Evolutionary conservation across 1,140 invertebrate species (phyloP).

Genomic region (Matsumurasca onukii): DNA sequence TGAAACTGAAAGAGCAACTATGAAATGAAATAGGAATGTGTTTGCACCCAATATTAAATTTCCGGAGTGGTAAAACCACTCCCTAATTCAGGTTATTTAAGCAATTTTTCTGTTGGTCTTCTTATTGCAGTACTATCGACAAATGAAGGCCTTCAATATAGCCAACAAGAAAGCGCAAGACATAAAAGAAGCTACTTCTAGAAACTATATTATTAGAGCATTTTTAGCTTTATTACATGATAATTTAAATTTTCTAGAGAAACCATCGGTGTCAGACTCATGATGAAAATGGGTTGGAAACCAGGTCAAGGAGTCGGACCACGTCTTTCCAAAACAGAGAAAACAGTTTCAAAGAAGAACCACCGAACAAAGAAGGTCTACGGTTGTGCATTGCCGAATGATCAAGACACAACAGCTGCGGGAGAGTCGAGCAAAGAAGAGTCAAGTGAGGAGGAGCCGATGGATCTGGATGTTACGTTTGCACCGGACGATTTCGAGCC

Average conservation of each 20-base stretch:
- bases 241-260: conserved; percentile 54
- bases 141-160: no score
- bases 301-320: conserved; percentile 90
- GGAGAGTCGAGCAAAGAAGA: conserved; percentile 33
- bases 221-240: no score
- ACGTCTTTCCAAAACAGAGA: conserved; percentile 60
- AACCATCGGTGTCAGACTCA: conserved; percentile 82
- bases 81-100: no score
- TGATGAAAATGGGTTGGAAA: conserved; percentile 88
- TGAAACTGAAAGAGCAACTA: no score
- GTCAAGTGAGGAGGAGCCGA: conserved; percentile 53
- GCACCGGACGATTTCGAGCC: conserved; percentile 84
- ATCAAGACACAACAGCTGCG: conserved; percentile 19
- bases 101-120: no score
- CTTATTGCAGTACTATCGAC: no score
- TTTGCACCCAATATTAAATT: no score
- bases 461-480: conserved; percentile 58
- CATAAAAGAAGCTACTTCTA: no score
- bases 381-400: conserved; percentile 59
- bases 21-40: no score
- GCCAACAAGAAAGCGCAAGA: no score
- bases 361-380: conserved; percentile 56
- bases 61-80: no score
- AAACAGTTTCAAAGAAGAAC: conserved; percentile 50
- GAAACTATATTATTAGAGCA: no score